Base-by-base conservation (phyloP, 2,113 vertebrate species). In the Scomber scombrus region DNA sequence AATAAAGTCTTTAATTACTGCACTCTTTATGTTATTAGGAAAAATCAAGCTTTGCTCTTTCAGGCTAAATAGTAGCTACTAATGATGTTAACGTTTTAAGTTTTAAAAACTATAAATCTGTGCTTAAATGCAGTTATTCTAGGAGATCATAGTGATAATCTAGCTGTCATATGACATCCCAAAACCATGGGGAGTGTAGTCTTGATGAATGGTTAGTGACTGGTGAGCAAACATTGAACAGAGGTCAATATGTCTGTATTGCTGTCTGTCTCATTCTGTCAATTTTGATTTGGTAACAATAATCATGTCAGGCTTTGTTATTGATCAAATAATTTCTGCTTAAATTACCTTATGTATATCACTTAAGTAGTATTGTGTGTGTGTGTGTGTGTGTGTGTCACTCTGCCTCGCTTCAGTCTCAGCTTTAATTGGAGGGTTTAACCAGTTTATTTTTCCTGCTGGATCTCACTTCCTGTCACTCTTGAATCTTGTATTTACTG, bases 251-350 rank as follows among this genome's bases (percentile, higher is more conserved):
- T 26, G 12, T 29, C 11, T 23, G 14, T 23, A 8, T 40, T 40
- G 7, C 34, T 40, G 34, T 40, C 34, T 40, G 34, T 40, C 34
- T 40, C 15, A 21, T 18, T 64, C 29, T 40, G 10, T 70, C 51
- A 63, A n/a, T 56, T 46, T n/a, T 75, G 43, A 70, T 81, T 34
- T 55, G 40, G 61, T 81, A 34, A 55, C 54, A 50, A 46, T 47
- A 15, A 60, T 60, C 31, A 52, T 23, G 21, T 51, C 16, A 52
- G 34, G 18, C 3, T 15, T 54, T 23, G 29, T 61, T 31, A 52
- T 57, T 51, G 49, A 78, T 78, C 49, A 10, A 3, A 50, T 45
- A 6, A 21, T 54, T 4, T 26, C 23, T 15, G n/a, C 45, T 52
- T 51, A 34, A 71, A 40, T 1, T 3, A 21, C 61, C 23, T 4